These are phyloP conservation scores for Agelastica alni DNA, from an alignment of 2,888 invertebrate genomes.

Conservation along the genomic window DNA sequence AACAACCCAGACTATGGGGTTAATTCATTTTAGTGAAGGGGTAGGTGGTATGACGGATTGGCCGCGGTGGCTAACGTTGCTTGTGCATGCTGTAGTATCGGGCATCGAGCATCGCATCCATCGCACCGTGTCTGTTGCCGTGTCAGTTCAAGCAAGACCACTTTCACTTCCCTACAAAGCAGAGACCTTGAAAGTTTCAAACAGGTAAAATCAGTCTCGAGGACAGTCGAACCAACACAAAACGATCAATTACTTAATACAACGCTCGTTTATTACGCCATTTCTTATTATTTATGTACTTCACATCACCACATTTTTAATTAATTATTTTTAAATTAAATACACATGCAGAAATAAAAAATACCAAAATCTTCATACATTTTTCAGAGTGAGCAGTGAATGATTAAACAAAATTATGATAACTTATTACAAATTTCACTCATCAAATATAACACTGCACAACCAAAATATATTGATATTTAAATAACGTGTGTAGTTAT, in stretches of 20 bases:
- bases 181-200: constrained; percentile 58
- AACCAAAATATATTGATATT: no score
- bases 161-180: constrained; percentile 60
- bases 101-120: constrained; percentile 12
- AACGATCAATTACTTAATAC: constrained; percentile 55
- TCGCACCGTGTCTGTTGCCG: constrained; percentile 43
- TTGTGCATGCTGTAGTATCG: no score
- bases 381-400: no score
- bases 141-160: constrained; percentile 57
- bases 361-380: no score
- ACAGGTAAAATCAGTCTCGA: constrained; percentile 60
- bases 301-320: constrained; percentile 42
- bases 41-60: constrained; percentile 15
- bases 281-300: constrained; percentile 53
- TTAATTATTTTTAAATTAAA: constrained; percentile 24
- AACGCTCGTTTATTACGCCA: constrained; percentile 53
- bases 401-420: no score
- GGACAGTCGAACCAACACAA: constrained; percentile 56
- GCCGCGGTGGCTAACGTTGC: constrained; percentile 18
- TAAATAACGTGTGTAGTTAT: no score
- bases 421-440: no score
- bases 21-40: constrained; percentile 3
- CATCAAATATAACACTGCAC: no score
- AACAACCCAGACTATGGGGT: constrained; percentile 3
- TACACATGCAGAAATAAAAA: constrained; percentile 23